Base-by-base conservation (phyloP, 2,888 invertebrate species). In the Hipparchia semele region DNA sequence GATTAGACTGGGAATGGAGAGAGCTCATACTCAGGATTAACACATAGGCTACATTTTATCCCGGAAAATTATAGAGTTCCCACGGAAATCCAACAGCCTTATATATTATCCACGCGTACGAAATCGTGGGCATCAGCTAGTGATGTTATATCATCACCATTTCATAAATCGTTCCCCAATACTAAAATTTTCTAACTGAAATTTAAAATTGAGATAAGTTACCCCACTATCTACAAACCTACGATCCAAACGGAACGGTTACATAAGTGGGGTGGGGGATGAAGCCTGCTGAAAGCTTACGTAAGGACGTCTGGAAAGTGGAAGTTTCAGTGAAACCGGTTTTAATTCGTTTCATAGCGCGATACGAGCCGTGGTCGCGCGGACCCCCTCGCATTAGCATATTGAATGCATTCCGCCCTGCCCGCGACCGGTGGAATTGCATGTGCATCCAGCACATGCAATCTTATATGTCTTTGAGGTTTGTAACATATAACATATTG, bases 231-330 rank as follows among this genome's bases (percentile, higher is more conserved):
- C 49, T 65, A 76, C 70, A 49, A 8, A 49, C 7, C 49, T 49
- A 8, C 49, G 49, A 49, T 74, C 70, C 74, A 83, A 90, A 86
- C 86, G 86, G 86, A 83, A 75, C 83, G 86, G 91, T 92, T 92
- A 92, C 87, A 90, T 92, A 92, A 92, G 88, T 85, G 86, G 85
- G 86, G 90, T 87, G 13, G 81, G 90, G 86, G 85, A 87, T 83
- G 80, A 77, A 77, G 80, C 80, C 76, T 79, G 82, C 78, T 79
- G 83, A 83, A 84, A 81, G 87, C 90, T 92, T 92, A 92, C 91
- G 92, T 92, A 92, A 92, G 90, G 83, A 77, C 80, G 87, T 82
- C 89, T 87, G 84, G 77, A 77, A 74, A 73, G 73, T 75, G 74
- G 74, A 74, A 33, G 51, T 72, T 65, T 68, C 72, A 56, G 76